A percentile compares a stretch with the other conserved stretches of the same genome.
Conservation (phyloP, 2,888 invertebrate genomes). For the Plusia festucae region DNA sequence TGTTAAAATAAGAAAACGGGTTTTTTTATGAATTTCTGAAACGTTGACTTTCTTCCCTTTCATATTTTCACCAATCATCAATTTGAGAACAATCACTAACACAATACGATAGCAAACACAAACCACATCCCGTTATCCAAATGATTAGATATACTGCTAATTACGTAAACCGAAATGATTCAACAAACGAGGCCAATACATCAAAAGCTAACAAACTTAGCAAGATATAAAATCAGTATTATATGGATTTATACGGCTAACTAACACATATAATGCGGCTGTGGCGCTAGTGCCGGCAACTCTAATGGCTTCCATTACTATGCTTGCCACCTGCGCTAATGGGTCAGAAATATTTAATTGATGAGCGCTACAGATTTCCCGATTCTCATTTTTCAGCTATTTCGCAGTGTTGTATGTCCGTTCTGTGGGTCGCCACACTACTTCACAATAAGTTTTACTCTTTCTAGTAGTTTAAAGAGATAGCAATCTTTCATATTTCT, state of each 20-base stretch:
- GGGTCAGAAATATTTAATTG: constrained; percentile 87
- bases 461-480: constrained; percentile 21
- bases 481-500: constrained; percentile 25
- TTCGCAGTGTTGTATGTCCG: constrained; percentile 63
- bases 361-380: constrained; percentile 79
- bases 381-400: constrained; percentile 79
- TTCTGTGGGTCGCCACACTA: constrained; percentile 51
- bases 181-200: constrained; percentile 37
- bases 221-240: constrained; percentile 63
- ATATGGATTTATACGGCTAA: constrained; percentile 70
- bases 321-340: constrained; percentile 86
- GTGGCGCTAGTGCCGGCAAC: constrained; percentile 63
- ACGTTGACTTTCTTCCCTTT: too few species aligned
- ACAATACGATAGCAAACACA: neutral
- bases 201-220: constrained; percentile 52
- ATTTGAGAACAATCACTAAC: too few species aligned
- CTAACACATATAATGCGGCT: constrained; percentile 71
- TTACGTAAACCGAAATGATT: constrained; percentile 41
- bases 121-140: constrained; percentile 9
- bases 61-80: neutral
- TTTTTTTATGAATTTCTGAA: too few species aligned
- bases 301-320: constrained; percentile 87
- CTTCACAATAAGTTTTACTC: constrained; percentile 36
- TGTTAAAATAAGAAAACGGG: too few species aligned
- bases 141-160: constrained; percentile 18